phyloP scores from a whole-genome alignment of 2,797 vertebrate genomes.

The Coregonus suidteri region DNA sequence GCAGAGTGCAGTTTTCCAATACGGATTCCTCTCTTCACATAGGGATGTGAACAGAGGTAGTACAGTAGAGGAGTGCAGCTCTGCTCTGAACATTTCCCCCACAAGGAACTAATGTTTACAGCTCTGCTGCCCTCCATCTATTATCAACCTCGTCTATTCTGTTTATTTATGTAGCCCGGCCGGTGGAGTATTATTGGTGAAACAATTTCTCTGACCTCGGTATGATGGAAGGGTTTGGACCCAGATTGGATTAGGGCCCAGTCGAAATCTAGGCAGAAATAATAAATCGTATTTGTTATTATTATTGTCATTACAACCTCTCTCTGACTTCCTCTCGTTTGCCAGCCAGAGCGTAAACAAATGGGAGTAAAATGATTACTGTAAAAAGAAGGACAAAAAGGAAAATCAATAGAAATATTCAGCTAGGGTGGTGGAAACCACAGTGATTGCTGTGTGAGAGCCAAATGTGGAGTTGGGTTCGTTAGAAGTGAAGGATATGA shows the following conservation, averaged over 20 bases:
- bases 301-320: constrained; percentile 55
- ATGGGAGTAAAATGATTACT: not conserved
- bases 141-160: not conserved
- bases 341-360: constrained; percentile 26
- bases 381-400: not conserved
- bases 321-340: constrained; percentile 47
- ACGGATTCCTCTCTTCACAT: constrained; percentile 25
- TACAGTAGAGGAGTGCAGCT: not conserved
- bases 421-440: not conserved
- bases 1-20: constrained; percentile 27
- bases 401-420: not conserved
- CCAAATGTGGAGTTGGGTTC: constrained; percentile 35
- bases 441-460: constrained; percentile 15
- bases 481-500: constrained; percentile 16
- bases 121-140: constrained; percentile 14
- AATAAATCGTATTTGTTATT: constrained; percentile 45
- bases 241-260: constrained; percentile 48
- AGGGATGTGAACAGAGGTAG: constrained; percentile 38
- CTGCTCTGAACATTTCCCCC: constrained; percentile 22
- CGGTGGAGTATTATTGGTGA: constrained; percentile 28
- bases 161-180: not conserved
- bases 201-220: constrained; percentile 34
- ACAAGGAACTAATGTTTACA: constrained; percentile 52
- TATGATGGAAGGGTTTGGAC: constrained; percentile 40
- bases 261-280: constrained; percentile 52